Conservation (phyloP, 2,888 invertebrate genomes). For the Andrena minutula region DNA sequence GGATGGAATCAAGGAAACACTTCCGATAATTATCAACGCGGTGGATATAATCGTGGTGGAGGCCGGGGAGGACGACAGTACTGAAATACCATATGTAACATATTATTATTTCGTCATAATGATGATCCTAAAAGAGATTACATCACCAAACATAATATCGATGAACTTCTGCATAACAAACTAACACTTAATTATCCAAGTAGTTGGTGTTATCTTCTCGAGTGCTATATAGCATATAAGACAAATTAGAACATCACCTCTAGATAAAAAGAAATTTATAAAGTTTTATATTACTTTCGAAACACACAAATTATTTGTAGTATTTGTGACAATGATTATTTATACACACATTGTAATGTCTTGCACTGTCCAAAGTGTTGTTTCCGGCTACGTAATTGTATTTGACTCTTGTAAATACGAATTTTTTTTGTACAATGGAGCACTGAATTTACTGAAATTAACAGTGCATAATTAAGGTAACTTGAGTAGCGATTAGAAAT, state of each 20-base stretch:
- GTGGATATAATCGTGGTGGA: slow-evolving; percentile 71
- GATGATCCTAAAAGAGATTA: slow-evolving; percentile 2
- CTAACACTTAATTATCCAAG: slow-evolving; percentile 23
- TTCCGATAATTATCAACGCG: slow-evolving; percentile 67
- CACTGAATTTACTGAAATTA: slow-evolving; percentile 7
- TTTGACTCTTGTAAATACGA: slow-evolving; percentile 40
- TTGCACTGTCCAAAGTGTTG: slow-evolving; percentile 1
- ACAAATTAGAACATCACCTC: not conserved
- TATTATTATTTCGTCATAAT: slow-evolving; percentile 18
- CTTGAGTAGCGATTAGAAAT: not conserved
- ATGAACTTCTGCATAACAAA: slow-evolving; percentile 16
- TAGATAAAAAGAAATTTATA: slow-evolving; percentile 15
- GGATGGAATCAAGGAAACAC: slow-evolving; percentile 83
- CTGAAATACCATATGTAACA: slow-evolving; percentile 48
- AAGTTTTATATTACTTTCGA: slow-evolving; percentile 20
- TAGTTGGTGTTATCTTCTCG: slow-evolving; percentile 9
- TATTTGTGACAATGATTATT: slow-evolving; percentile 22
- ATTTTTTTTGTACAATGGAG: slow-evolving; percentile 23
- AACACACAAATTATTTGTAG: slow-evolving; percentile 19
- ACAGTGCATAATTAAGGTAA: not conserved
- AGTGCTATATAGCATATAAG: slow-evolving; percentile 11
- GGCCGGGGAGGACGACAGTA: slow-evolving; percentile 58
- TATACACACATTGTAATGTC: slow-evolving; percentile 21
- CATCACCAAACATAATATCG: slow-evolving; percentile 27
- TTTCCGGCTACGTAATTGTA: slow-evolving; percentile 15